Evolutionary conservation across 2,888 invertebrate genomes (phyloP), one percentile per base, ranked within the genome.

Genomic region (Resseliella maxima): DNA sequence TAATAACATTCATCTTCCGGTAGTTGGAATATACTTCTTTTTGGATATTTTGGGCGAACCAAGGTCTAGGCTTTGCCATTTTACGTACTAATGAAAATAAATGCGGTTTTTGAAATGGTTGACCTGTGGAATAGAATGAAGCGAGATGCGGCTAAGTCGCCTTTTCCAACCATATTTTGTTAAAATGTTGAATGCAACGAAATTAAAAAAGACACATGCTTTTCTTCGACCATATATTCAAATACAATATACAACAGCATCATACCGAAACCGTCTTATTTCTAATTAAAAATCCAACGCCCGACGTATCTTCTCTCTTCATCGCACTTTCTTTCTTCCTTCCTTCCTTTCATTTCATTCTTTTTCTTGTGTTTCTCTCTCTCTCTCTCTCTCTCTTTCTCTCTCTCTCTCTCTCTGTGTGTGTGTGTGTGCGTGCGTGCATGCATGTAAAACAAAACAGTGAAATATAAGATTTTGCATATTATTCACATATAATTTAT

Each of bases 401-500:
- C 46, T 50, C 46, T 2, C 18, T 15, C 12, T 50, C 46, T 50
- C 46, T 18, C 46, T 50, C 12, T 41, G 41, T 18, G 46, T 50
- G 18, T 15, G 18, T 18, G 46, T n/a, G n/a, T n/a, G n/a, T n/a
- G n/a, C n/a, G n/a, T n/a, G n/a, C n/a, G n/a, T n/a, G n/a, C n/a
- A n/a, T n/a, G n/a, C n/a, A n/a, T n/a, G n/a, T n/a, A n/a, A n/a
- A 18, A 50, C 12, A 31, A 18, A 10, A 2, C 2, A 15, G 31
- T 72, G 15, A 72, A 72, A 72, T 72, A 31, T 72, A 31, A 72
- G 72, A 72, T 72, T 72, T 72, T 72, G 15, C 72, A 72, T 72
- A 72, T 72, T 72, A 72, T 15, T 72, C 35, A 72, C 72, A 72
- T n/a, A n/a, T 72, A 72, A 72, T 72, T 72, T 72, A 72, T 72